phyloP scores from a whole-genome alignment of 2,113 vertebrate genomes.

The Baryphthengus martii region DNA sequence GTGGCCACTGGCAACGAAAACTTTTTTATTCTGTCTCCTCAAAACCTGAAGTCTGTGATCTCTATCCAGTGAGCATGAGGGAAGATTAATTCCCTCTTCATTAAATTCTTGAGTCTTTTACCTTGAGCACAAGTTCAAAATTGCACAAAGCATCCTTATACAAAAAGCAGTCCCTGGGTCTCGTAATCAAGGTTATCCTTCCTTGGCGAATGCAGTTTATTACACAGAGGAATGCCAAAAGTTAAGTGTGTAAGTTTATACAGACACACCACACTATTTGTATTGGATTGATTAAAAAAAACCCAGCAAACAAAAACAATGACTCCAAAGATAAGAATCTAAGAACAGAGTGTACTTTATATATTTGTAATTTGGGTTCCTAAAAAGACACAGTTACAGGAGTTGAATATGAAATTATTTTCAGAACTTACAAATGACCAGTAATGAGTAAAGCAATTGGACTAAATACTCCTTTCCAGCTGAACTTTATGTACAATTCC shows the following conservation, averaged over 20 bases:
- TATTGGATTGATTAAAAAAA: slow-evolving; percentile 11
- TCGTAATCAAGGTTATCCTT: not conserved
- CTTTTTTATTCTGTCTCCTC: not conserved
- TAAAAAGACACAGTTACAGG: not conserved
- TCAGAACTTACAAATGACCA: not conserved
- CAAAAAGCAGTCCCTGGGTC: not conserved
- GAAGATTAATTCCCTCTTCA: not conserved
- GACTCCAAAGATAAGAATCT: not conserved
- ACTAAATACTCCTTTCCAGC: not conserved
- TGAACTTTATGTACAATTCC: not conserved
- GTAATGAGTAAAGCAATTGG: not conserved
- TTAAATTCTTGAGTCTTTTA: slow-evolving; percentile 3
- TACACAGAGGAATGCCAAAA: not conserved
- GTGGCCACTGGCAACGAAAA: not conserved
- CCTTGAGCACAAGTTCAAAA: not conserved
- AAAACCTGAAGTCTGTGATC: slow-evolving; percentile 1
- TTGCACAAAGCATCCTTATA: not conserved
- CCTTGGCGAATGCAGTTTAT: not conserved
- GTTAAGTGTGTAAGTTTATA: not conserved
- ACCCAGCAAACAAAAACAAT: not conserved
- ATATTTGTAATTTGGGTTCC: not conserved
- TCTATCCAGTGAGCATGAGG: not conserved
- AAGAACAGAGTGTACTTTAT: not conserved
- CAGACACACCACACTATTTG: slow-evolving; percentile 7
- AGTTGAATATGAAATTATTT: not conserved